Conservation (phyloP, 2,113 vertebrate genomes). For the Caracal caracal region DNA sequence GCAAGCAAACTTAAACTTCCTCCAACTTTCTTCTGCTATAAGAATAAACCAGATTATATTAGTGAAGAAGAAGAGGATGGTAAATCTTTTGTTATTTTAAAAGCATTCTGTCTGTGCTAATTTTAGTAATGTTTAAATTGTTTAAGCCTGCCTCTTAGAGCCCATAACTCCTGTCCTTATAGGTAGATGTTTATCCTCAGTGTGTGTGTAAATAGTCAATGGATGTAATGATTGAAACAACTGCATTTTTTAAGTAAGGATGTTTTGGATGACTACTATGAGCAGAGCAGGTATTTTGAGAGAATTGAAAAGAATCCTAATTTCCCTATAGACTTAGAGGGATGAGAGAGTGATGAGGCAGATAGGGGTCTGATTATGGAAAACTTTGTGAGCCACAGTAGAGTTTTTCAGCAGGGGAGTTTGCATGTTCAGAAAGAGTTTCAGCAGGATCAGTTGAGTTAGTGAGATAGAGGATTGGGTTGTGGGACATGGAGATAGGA, state of each 20-base stretch:
- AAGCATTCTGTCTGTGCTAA: not conserved
- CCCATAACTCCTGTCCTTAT: not conserved
- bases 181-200: not conserved
- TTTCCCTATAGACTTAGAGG: not conserved
- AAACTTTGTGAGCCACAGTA: not conserved
- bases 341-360: not conserved
- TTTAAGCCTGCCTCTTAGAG: conserved; percentile 3
- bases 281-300: not conserved
- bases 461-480: not conserved
- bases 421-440: not conserved
- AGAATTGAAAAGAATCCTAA: not conserved
- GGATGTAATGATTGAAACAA: not conserved
- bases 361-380: not conserved
- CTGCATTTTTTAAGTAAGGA: not conserved
- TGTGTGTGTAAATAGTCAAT: not conserved
- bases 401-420: not conserved
- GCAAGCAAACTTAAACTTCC: conserved; percentile 92
- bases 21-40: conserved; percentile 96
- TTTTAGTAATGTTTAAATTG: not conserved
- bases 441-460: not conserved
- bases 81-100: conserved; percentile 81
- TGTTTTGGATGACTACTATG: not conserved
- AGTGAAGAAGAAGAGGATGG: conserved; percentile 93
- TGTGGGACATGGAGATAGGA: not conserved
- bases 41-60: conserved; percentile 93